Conservation (phyloP, 2,888 invertebrate species). For the Papilio protenor region DNA sequence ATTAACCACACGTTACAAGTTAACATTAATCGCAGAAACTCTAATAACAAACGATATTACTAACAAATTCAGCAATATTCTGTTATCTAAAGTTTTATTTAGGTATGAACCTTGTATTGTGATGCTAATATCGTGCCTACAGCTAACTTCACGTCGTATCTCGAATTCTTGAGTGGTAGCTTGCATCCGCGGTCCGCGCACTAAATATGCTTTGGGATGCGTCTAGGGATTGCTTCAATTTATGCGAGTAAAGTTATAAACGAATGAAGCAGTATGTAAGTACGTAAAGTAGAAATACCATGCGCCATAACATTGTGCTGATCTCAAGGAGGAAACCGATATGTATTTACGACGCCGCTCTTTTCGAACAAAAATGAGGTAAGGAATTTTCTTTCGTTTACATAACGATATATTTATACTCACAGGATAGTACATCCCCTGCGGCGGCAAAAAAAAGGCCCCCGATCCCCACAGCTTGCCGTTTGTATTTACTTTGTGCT, state of each 20-base stretch:
- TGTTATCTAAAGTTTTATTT: constrained; percentile 41
- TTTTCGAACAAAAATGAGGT: constrained; percentile 19
- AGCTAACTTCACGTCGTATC: constrained; percentile 42
- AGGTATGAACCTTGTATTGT: constrained; percentile 42
- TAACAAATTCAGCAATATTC: constrained; percentile 33
- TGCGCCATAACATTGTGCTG: constrained; percentile 60
- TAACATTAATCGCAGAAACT: neutral
- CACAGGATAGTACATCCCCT: constrained; percentile 98
- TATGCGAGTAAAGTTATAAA: neutral
- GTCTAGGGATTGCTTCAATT: constrained; percentile 7
- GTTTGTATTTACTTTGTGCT: constrained; percentile 87
- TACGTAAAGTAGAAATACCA: constrained; percentile 55
- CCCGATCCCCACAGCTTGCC: constrained; percentile 99
- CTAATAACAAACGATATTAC: neutral
- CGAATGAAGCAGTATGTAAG: neutral
- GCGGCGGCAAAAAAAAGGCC: constrained; percentile 97
- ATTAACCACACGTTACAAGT: neutral
- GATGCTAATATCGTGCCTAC: constrained; percentile 41
- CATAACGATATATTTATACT: constrained; percentile 78
- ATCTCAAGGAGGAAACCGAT: constrained; percentile 33
- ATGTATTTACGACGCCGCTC: constrained; percentile 36
- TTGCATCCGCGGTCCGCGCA: neutral
- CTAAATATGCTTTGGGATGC: constrained; percentile 10
- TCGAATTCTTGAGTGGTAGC: constrained; percentile 30
- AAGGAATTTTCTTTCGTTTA: constrained; percentile 34